Conservation (phyloP, 2,797 vertebrate species). For the Coregonus suidteri region DNA sequence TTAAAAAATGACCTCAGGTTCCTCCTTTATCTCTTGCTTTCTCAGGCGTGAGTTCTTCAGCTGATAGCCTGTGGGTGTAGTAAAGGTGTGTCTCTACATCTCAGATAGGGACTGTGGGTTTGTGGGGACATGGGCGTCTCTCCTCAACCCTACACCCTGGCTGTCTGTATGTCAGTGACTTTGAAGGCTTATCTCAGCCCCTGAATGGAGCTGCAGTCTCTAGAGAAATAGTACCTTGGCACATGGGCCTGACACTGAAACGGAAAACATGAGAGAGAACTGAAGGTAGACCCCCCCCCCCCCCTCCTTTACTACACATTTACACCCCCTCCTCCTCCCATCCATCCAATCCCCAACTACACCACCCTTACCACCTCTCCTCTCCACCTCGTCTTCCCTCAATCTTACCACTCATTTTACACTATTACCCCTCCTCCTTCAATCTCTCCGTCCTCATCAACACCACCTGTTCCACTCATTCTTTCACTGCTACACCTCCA, state of each 20-base stretch:
- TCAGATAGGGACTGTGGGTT: constrained; percentile 3
- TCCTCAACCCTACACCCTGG: constrained; percentile 41
- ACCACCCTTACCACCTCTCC: neutral
- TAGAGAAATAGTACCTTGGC: constrained; percentile 70
- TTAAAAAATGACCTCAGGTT: constrained; percentile 38
- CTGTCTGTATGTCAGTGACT: constrained; percentile 67
- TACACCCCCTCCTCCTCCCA: neutral
- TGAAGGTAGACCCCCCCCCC: neutral
- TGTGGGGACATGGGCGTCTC: constrained; percentile 21
- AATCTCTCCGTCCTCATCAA: neutral
- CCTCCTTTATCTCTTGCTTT: neutral
- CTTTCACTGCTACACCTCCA: neutral
- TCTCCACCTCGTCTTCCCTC: constrained; percentile 23
- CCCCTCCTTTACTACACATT: neutral
- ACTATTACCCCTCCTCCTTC: constrained; percentile 22
- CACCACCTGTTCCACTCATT: neutral
- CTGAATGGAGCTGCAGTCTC: constrained; percentile 70
- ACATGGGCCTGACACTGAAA: constrained; percentile 66
- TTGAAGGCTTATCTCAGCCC: constrained; percentile 74
- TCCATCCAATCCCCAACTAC: neutral
- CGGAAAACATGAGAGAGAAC: constrained; percentile 56
- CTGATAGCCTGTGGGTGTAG: neutral
- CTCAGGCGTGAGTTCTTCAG: neutral
- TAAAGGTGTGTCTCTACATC: neutral
- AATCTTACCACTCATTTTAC: no score